A percentile compares a stretch with the other conserved stretches of the same genome.
Conservation (phyloP, 35 echinoderm and acorn worm species). For the Lytechinus variegatus region DNA sequence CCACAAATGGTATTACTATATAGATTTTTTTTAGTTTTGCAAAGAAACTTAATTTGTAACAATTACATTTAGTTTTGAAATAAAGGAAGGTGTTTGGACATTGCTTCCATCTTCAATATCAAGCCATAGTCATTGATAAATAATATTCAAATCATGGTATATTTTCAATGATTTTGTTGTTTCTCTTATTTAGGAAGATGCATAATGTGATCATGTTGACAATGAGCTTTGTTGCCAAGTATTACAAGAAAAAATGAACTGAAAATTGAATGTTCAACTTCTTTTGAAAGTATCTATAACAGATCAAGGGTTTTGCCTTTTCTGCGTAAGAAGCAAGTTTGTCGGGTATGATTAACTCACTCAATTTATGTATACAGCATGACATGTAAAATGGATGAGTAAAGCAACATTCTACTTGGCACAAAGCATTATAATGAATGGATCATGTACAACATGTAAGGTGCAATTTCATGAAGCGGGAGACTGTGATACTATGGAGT, state of each 20-base stretch:
- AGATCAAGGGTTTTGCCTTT: background rate
- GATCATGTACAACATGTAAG: background rate
- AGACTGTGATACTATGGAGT: no score
- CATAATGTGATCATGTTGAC: background rate
- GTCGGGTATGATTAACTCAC: no score
- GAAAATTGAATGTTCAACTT: background rate
- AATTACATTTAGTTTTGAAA: no score
- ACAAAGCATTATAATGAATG: background rate
- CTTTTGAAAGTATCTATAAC: background rate
- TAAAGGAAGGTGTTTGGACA: background rate
- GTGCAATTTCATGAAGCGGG: no score
- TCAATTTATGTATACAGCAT: no score
- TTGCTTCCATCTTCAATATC: background rate
- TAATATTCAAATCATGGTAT: background rate
- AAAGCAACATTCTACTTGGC: background rate
- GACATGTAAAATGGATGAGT: no score
- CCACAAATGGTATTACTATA: no score
- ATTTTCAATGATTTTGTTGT: background rate
- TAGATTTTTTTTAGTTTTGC: no score
- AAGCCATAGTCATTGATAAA: background rate
- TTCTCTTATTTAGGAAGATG: no score
- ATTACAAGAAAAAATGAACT: background rate
- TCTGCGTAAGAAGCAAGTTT: background rate
- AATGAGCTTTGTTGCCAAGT: background rate
- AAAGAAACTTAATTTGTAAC: no score